Percentiles rank a stretch among this genome's conserved stretches.
Evolutionary conservation across 2,797 vertebrate genomes (phyloP).

Genomic region (Crocidura indochinensis): DNA sequence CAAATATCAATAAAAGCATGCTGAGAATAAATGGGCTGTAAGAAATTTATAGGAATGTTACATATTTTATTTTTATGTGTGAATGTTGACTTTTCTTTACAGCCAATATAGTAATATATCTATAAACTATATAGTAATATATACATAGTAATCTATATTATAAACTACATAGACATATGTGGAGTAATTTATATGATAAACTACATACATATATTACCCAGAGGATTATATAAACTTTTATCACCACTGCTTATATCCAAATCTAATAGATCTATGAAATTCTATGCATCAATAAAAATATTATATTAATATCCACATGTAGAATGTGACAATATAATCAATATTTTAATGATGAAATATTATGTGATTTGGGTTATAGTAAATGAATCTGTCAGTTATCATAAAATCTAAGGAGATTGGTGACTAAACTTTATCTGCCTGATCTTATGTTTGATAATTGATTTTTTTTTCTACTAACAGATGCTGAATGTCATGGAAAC

Average conservation of each 20-base stretch:
- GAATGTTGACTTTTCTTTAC: not conserved
- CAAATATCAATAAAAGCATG: constrained; percentile 68
- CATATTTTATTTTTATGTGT: constrained; percentile 42
- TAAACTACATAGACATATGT: not conserved
- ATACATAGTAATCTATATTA: not conserved
- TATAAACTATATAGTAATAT: not conserved
- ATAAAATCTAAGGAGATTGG: constrained; percentile 17
- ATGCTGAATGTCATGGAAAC: constrained; percentile 3
- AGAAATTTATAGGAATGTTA: constrained; percentile 14
- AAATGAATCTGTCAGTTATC: constrained; percentile 71
- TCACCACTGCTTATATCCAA: constrained; percentile 38
- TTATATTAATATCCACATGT: constrained; percentile 38
- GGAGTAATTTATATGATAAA: too few relatives aligned
- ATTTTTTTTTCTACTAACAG: constrained; percentile 35
- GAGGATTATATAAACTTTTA: constrained; percentile 34
- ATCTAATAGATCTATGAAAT: not conserved
- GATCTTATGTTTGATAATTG: constrained; percentile 52
- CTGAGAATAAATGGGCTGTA: constrained; percentile 48
- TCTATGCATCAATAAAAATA: constrained; percentile 51
- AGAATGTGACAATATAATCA: constrained; percentile 52
- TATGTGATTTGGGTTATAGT: constrained; percentile 73
- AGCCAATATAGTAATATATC: not conserved
- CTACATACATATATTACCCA: not conserved
- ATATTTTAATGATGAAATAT: constrained; percentile 72
- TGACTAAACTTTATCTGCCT: constrained; percentile 18